These are phyloP conservation scores for Kryptolebias ocellatus DNA, from an alignment of 2,797 vertebrate species.

Conservation along the genomic window DNA sequence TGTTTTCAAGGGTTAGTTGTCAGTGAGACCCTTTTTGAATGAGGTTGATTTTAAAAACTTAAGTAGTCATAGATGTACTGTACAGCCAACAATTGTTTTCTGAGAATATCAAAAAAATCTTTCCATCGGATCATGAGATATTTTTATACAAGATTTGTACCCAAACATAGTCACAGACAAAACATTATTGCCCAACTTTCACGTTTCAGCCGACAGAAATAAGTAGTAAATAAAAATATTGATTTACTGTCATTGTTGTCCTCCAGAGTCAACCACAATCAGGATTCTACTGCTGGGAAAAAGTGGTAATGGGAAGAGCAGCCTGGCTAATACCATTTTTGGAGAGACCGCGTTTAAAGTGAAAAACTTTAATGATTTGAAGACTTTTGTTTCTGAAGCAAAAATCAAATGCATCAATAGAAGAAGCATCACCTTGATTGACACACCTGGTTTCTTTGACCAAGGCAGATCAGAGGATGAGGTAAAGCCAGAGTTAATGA, in stretches of 20 bases:
- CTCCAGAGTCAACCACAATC: not conserved
- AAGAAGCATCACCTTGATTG: constrained; percentile 1
- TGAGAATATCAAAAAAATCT: too few species aligned
- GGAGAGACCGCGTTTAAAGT: rapidly evolving
- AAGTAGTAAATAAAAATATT: not conserved
- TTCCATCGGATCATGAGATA: too few species aligned
- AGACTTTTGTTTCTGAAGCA: not conserved
- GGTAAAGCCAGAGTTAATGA: not conserved
- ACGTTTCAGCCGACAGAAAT: too few species aligned
- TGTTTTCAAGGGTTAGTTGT: too few species aligned
- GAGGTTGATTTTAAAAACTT: too few species aligned
- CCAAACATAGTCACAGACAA: too few species aligned
- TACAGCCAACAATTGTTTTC: too few species aligned
- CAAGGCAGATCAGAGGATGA: not conserved
- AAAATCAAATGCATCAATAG: not conserved
- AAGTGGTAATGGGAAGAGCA: constrained; percentile 29
- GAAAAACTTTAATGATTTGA: constrained; percentile 12
- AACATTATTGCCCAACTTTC: too few species aligned
- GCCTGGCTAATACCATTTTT: constrained; percentile 28
- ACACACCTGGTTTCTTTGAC: constrained; percentile 5
- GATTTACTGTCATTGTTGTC: not conserved
- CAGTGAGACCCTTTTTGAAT: too few species aligned
- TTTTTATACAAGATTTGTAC: too few species aligned
- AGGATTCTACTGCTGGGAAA: constrained; percentile 25
- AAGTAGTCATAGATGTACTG: too few species aligned